Base-by-base conservation (phyloP, 2,888 invertebrate species). In the Campaea margaritaria region DNA sequence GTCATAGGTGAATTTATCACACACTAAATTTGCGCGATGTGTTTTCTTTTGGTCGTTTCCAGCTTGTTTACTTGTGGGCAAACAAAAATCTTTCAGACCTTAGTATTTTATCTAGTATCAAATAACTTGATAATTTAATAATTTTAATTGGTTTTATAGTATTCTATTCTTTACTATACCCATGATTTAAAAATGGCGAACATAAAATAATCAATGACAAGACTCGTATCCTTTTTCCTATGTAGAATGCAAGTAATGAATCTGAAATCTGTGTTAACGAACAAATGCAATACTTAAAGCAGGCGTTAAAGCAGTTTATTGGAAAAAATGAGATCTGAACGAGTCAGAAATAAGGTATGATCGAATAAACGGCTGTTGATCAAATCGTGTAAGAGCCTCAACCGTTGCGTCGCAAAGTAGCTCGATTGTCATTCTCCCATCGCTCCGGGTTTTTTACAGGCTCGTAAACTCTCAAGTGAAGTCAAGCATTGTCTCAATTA, bases 401-500 rank as follows among this genome's bases (percentile, higher is more conserved):
- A n/a, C 44, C 21, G 31, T 39, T 46, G 11, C 47, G 14, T 14
- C 39, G 39, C 13, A 2, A 39, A 13, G 13, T 5, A 15, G 27
- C 15, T 14, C 41, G 16, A 63, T 60, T 54, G 59, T 43, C 48
- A 64, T 62, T 67, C 54, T 11, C 34, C 51, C 39, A 43, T 51
- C 58, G 52, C 41, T 52, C 52, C 48, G 36, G 36, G 16, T 49
- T 62, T 67, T 64, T 67, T 51, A 62, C 55, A 47, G 54, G 51
- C 46, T 65, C 59, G 61, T 64, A 59, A 64, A 62, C 49, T 44
- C 49, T 49, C 46, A 39, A 64, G 55, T 51, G 51, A 9, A 31
- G 31, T 31, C 31, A 31, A 31, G 48, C 52, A 58, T 53, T 61
- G 58, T 62, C 67, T 63, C 63, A 65, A 67, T 67, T 67, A 65